Evolutionary conservation across 2,113 vertebrate genomes (phyloP).

Genomic region (Fregata magnificens): DNA sequence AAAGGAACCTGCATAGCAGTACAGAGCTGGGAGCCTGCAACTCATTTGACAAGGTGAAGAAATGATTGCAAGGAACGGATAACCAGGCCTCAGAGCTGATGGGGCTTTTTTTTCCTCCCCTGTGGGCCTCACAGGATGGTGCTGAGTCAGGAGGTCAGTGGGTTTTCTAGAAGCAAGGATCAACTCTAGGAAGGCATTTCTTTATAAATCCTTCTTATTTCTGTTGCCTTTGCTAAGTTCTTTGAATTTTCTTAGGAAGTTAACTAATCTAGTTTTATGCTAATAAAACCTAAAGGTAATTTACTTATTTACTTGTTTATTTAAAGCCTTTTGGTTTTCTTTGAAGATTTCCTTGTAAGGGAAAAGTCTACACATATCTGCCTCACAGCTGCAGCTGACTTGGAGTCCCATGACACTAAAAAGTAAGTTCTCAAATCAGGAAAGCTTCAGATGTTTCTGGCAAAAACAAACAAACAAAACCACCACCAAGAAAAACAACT

Average conservation of each 20-base stretch:
- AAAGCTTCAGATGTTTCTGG: not conserved
- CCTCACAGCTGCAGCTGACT: not conserved
- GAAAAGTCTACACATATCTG: not conserved
- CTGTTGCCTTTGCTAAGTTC: not conserved
- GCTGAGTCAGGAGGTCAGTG: not conserved
- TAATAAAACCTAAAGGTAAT: not conserved
- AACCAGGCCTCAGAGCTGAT: not conserved
- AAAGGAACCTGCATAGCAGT: not conserved
- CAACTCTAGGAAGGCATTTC: not conserved
- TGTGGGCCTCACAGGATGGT: not conserved
- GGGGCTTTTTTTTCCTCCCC: too few relatives aligned
- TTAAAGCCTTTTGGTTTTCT: not conserved
- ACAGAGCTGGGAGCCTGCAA: not conserved
- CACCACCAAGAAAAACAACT: not conserved
- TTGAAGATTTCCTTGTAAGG: not conserved
- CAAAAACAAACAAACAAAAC: not conserved
- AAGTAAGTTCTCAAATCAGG: not conserved
- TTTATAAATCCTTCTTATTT: not conserved
- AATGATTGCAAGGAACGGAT: not conserved
- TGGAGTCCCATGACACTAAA: not conserved
- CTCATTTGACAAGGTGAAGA: not conserved
- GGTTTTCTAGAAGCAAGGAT: not conserved
- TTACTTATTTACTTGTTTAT: not conserved
- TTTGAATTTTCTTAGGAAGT: not conserved
- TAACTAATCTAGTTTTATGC: not conserved